Percentiles rank a stretch among this genome's conserved stretches.
phyloP scores from a whole-genome alignment of 2,113 vertebrate genomes.

The Neolamprologus sp. region DNA sequence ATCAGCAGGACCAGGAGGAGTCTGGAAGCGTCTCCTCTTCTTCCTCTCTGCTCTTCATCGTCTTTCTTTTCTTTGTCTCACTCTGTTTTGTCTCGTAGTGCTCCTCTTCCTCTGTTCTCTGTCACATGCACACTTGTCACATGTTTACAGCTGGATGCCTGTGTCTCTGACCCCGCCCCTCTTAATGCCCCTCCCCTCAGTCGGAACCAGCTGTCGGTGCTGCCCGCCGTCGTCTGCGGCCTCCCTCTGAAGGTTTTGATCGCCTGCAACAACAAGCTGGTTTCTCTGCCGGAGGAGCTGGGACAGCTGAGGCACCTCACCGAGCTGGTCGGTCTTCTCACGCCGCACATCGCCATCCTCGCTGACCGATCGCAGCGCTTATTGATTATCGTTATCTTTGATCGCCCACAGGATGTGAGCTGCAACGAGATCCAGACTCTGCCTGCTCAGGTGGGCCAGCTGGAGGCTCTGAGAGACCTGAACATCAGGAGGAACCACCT shows the following conservation, averaged over 20 bases:
- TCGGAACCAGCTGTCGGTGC: slow-evolving; percentile 89
- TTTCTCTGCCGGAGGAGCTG: slow-evolving; percentile 91
- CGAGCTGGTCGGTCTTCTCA: slow-evolving; percentile 72
- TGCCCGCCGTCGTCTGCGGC: slow-evolving; percentile 84
- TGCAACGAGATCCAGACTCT: slow-evolving; percentile 96
- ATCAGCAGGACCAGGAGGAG: not conserved
- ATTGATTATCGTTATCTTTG: not conserved
- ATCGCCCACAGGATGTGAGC: slow-evolving; percentile 83
- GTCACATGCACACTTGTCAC: not conserved
- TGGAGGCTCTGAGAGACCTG: slow-evolving; percentile 86
- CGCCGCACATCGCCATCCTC: not conserved
- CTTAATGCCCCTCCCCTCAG: slow-evolving; percentile 48
- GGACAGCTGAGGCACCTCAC: slow-evolving; percentile 86
- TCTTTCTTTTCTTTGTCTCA: not conserved
- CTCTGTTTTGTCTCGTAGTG: not conserved
- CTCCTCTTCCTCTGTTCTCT: not conserved
- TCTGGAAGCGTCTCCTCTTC: not conserved
- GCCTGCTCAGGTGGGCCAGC: slow-evolving; percentile 85
- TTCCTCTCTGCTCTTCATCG: not conserved
- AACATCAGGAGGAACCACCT: slow-evolving; percentile 94
- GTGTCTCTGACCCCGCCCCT: not conserved
- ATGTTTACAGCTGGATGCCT: not conserved
- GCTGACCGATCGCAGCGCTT: too few species aligned
- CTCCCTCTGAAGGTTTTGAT: slow-evolving; percentile 94
- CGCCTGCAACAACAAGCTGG: slow-evolving; percentile 94